Conservation (phyloP, 2,888 invertebrate genomes). For the Lithophane leautieri region DNA sequence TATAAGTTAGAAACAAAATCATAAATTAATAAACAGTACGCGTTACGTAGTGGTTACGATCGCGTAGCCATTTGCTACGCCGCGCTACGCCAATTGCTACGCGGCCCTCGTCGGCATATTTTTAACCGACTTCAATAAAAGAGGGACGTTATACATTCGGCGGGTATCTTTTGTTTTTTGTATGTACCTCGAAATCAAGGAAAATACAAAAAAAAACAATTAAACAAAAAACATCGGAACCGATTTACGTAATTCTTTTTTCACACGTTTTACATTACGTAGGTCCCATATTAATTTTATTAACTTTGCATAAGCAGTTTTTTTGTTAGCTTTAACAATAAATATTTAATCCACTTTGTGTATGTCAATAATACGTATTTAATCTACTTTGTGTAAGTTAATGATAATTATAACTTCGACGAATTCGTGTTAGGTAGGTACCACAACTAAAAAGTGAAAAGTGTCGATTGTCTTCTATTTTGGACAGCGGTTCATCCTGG, state of each 20-base stretch:
- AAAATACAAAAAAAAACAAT: too few species aligned
- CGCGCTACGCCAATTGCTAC: neutral
- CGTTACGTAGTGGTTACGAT: slow-evolving; percentile 9
- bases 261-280: too few species aligned
- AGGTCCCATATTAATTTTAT: neutral
- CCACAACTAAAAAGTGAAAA: too few species aligned
- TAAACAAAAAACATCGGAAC: too few species aligned
- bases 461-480: neutral
- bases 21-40: neutral
- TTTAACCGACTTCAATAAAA: neutral
- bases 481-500: neutral
- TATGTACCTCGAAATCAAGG: neutral
- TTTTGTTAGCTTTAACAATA: neutral
- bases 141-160: neutral
- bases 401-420: too few species aligned
- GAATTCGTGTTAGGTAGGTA: too few species aligned
- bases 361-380: too few species aligned
- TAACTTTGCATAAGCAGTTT: neutral
- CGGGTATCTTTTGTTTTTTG: neutral
- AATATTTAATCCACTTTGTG: too few species aligned
- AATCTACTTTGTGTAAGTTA: too few species aligned
- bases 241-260: neutral
- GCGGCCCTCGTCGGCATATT: neutral
- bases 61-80: slow-evolving; percentile 18
- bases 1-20: neutral